phyloP scores from a whole-genome alignment of 92 coral and sea anemone species.

The Scolanthus callimorphus region DNA sequence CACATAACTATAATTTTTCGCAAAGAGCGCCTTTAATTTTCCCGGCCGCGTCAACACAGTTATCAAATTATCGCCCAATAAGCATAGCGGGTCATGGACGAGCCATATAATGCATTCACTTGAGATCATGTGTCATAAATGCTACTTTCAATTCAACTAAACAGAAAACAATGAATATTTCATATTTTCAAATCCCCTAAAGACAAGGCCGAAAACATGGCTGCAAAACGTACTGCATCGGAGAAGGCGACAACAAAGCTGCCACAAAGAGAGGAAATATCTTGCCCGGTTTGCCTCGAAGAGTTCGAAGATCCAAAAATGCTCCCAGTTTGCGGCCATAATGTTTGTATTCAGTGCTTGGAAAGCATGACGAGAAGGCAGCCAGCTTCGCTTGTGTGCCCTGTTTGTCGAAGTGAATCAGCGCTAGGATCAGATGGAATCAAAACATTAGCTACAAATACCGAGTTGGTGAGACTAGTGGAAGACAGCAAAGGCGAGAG shows the following conservation, averaged over 20 bases:
- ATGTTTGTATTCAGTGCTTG: conserved; percentile 62
- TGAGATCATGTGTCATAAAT: too few species aligned
- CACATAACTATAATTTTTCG: too few species aligned
- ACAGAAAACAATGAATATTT: too few species aligned
- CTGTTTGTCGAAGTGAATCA: conserved; percentile 55
- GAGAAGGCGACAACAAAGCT: neutral
- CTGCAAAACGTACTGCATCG: neutral
- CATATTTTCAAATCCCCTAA: too few species aligned
- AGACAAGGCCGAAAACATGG: neutral
- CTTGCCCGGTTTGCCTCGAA: conserved; percentile 68
- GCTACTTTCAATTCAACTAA: too few species aligned
- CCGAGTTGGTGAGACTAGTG: conserved; percentile 19
- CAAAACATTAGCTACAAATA: conserved; percentile 26
- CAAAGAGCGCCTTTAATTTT: too few species aligned
- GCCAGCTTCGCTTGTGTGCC: conserved; percentile 47
- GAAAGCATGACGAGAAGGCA: conserved; percentile 36
- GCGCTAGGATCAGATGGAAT: conserved; percentile 27
- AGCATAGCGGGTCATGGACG: too few species aligned
- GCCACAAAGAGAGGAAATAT: conserved; percentile 11
- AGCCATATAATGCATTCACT: too few species aligned
- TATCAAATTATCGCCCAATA: too few species aligned
- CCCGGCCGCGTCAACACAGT: too few species aligned
- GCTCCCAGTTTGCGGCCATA: conserved; percentile 60
- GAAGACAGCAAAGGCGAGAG: conserved; percentile 31
- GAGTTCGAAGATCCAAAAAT: conserved; percentile 63